phyloP scores from a whole-genome alignment of 2,113 vertebrate genomes.

The Meriones unguiculatus region DNA sequence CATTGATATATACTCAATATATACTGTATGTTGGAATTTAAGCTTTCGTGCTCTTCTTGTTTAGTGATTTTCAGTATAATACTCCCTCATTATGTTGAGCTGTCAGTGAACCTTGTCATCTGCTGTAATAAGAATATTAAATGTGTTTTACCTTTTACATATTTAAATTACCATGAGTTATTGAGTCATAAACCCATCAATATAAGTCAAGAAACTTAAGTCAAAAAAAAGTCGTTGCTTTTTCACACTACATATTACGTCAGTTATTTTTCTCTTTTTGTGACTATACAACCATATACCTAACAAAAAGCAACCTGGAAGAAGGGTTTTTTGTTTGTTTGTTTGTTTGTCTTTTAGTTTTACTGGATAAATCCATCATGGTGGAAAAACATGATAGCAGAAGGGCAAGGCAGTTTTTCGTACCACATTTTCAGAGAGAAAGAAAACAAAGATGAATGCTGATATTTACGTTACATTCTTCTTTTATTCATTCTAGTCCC shows the following conservation, averaged over 20 bases:
- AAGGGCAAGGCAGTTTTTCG: too few species aligned
- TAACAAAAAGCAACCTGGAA: neutral
- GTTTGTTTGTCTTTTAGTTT: neutral
- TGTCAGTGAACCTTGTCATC: too few species aligned
- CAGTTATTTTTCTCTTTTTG: neutral
- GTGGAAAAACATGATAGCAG: neutral
- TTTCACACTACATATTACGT: neutral
- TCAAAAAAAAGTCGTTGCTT: neutral
- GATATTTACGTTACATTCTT: neutral
- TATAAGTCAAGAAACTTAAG: too few species aligned
- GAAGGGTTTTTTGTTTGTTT: neutral
- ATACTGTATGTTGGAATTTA: neutral
- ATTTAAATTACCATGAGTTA: neutral
- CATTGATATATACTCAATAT: neutral
- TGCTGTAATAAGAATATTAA: neutral
- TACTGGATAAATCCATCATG: neutral
- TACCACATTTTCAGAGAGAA: too few species aligned
- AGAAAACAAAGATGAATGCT: too few species aligned
- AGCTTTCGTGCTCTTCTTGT: neutral
- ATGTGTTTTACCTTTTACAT: neutral
- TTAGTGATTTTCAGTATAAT: neutral
- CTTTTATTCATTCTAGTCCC: neutral
- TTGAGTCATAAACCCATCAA: neutral
- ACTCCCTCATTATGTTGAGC: neutral
- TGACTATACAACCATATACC: neutral